A percentile compares a stretch with the other conserved stretches of the same genome.
These are phyloP conservation scores for Erebia epiphron DNA, from an alignment of 2,888 invertebrate species.

Conservation along the genomic window DNA sequence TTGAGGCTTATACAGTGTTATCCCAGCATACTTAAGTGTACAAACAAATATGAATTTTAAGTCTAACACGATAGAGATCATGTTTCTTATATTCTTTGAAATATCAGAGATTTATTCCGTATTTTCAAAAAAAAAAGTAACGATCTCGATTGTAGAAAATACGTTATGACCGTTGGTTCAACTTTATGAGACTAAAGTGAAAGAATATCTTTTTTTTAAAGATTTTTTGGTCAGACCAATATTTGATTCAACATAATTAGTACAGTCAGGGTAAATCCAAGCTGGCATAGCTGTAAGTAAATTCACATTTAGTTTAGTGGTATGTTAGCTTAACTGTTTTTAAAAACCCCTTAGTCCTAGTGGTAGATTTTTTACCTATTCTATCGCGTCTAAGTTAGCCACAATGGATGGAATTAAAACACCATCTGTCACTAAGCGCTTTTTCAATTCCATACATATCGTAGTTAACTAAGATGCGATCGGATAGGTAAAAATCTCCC, in stretches of 20 bases:
- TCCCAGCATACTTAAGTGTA: not conserved
- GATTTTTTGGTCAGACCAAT: not conserved
- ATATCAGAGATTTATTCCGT: conserved; percentile 14
- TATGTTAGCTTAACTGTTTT: no score
- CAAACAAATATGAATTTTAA: conserved; percentile 21
- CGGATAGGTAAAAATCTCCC: no score
- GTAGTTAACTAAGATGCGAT: no score
- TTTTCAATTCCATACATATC: no score
- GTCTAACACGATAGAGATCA: not conserved
- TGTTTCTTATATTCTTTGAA: not conserved
- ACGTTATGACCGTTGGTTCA: conserved; percentile 66
- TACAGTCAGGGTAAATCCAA: not conserved
- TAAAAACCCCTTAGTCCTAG: no score
- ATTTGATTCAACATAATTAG: not conserved
- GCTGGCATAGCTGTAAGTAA: not conserved
- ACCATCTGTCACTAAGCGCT: no score
- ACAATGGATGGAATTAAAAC: no score
- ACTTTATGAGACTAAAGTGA: conserved; percentile 13
- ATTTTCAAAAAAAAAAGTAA: conserved; percentile 20
- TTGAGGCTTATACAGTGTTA: conserved; percentile 25
- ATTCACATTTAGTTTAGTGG: not conserved
- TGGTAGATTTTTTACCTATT: no score
- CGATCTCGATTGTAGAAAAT: conserved; percentile 45
- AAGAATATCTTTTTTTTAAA: conserved; percentile 3
- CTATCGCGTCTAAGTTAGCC: no score